A percentile compares a stretch with the other conserved stretches of the same genome.
phyloP scores from a whole-genome alignment of 2,113 vertebrate species.

The Chlorocebus sabaeus region DNA sequence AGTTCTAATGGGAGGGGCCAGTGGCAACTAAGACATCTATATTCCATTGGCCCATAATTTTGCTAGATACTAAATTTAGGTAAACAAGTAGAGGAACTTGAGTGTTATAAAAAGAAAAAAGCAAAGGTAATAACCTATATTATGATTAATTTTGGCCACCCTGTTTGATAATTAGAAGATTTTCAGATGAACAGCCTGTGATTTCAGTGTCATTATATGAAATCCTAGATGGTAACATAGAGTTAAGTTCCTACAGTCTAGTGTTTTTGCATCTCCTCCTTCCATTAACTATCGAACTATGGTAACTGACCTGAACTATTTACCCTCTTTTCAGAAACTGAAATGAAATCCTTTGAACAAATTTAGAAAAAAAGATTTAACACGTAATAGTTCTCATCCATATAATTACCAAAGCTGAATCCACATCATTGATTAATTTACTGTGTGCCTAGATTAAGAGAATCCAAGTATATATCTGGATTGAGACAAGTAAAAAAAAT shows the following conservation, averaged over 20 bases:
- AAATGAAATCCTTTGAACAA: not conserved
- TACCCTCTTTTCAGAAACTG: not conserved
- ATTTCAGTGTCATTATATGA: not conserved
- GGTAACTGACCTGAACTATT: not conserved
- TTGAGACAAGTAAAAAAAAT: not conserved
- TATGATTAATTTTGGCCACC: not conserved
- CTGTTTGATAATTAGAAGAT: not conserved
- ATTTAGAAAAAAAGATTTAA: not conserved
- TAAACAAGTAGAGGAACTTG: not conserved
- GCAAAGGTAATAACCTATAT: not conserved
- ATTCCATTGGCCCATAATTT: not conserved
- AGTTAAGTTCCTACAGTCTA: not conserved
- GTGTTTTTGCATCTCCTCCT: not conserved
- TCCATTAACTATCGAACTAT: not conserved
- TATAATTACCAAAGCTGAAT: not conserved
- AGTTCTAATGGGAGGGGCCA: not conserved
- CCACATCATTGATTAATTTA: not conserved
- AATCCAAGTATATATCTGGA: not conserved
- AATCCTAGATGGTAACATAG: not conserved
- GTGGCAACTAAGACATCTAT: not conserved
- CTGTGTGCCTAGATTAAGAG: not conserved
- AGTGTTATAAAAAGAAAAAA: not conserved
- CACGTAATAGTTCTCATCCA: not conserved
- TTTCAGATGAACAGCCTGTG: not conserved
- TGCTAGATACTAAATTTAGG: not conserved